Base-by-base conservation (phyloP, 1,140 invertebrate genomes). In the Melanaphis sacchari region DNA sequence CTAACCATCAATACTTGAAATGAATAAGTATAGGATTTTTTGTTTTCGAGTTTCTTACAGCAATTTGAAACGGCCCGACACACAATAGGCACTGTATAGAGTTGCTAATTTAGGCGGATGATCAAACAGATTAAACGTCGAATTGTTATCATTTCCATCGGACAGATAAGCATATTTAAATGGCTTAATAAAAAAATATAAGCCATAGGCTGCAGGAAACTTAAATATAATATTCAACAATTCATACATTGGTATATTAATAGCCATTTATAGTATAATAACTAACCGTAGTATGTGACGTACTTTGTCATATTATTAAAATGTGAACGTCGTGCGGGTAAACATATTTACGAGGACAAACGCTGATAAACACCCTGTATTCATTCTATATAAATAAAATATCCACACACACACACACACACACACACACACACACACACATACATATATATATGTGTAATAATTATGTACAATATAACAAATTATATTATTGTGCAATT, bases 401-500 rank as follows among this genome's bases (percentile, higher is more conserved):
- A n/a, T 15, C 15, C 11, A 46, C 43, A 46, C 9, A 46, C 9
- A 46, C 43, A 46, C 9, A 46, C 43, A 46, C 43, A 31, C n/a
- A n/a, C n/a, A 41, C 26, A 87, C 21, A 81, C 36, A 81, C 76
- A 36, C 76, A 81, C 76, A 36, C 36, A 81, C 36, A 81, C 8
- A 36, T 82, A 82, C 41, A 41, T 40, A 11, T 52, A 87, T 87
- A 87, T 54, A 90, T 66, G 22, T 66, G 36, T 41, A 90, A 59
- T 66, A 38, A n/a, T 11, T 15, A 90, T 31, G 38, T 90, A 90
- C 41, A 41, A 59, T 59, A 31, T 15, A 89, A 66, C 52, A 41
- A 90, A 66, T 90, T 90, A 66, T 66, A 66, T n/a, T 40, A 90
- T 90, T 90, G 54, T 66, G 89, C 52, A 90, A 90, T 90, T 66